These are phyloP conservation scores for Eurystomus glaucurus DNA, from an alignment of 2,797 vertebrate genomes.

Conservation along the genomic window DNA sequence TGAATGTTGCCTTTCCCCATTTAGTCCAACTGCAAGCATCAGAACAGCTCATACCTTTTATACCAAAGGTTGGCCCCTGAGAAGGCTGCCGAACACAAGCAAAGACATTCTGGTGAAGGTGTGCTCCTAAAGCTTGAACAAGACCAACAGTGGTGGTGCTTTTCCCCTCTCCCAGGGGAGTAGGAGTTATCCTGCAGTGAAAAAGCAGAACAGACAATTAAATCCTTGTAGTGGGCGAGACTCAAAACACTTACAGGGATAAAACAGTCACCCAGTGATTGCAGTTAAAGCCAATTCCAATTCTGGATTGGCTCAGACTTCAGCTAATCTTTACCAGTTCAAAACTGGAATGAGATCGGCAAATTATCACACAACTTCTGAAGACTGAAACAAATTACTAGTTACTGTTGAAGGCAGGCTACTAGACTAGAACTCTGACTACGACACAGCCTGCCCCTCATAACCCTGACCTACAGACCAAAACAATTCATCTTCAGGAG, in stretches of 20 bases:
- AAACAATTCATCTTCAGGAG: background rate
- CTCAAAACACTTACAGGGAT: background rate
- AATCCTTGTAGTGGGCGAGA: background rate
- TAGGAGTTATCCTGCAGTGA: conserved; percentile 93
- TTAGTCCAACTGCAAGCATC: background rate
- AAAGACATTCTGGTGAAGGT: conserved; percentile 94
- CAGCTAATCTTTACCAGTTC: background rate
- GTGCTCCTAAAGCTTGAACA: conserved; percentile 94
- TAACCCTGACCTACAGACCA: background rate
- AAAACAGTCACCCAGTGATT: background rate
- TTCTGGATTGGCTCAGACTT: background rate
- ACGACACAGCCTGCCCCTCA: background rate
- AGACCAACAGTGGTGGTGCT: conserved; percentile 97
- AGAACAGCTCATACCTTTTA: conserved; percentile 89
- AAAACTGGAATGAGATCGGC: background rate
- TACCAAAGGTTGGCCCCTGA: conserved; percentile 98
- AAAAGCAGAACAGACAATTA: background rate
- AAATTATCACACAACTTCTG: background rate
- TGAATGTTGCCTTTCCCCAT: background rate
- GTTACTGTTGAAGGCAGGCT: background rate
- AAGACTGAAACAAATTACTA: background rate
- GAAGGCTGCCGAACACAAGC: conserved; percentile 97
- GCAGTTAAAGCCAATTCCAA: background rate
- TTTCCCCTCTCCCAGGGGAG: conserved; percentile 97
- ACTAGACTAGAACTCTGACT: background rate